Evolutionary conservation across 2,888 invertebrate genomes (phyloP), one percentile per base, ranked within the genome.

Genomic region (Netelia inedita): DNA sequence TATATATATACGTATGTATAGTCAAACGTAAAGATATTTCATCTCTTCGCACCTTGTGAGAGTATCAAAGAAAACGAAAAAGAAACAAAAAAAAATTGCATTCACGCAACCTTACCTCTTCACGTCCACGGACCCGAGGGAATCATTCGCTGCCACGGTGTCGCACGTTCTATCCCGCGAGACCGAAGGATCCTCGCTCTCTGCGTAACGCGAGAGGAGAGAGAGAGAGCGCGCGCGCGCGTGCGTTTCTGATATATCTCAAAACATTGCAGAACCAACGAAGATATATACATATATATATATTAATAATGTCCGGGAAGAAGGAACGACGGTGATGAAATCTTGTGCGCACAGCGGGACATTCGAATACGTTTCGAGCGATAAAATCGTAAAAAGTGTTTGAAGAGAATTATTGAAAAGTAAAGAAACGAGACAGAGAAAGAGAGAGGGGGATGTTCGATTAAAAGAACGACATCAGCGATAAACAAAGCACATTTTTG

Each of bases 221-320:
- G n/a, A n/a, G n/a, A n/a, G n/a, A n/a, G n/a, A n/a, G n/a, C n/a
- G 6, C 35, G 35, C 35, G 35, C 78, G 72, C 74, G 79, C 79
- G 79, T 79, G 79, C 82, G 74, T 71, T 63, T 65, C 10, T 73
- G 43, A 61, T 73, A 57, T 71, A 59, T 46, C 43, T 74, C 71
- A 83, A 83, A 76, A 83, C 75, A 83, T 74, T 74, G 61, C n/a
- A 41, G 35, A 35, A 23, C n/a, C 10, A 14, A 63, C 35, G 53
- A 57, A 11, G 19, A 8, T 41, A 50, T 10, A 68, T 63, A 46
- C 6, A 16, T 23, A 28, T n/a, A 50, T 11, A 19, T 2, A 23
- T 28, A 41, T 43, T 19, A 80, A 80, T 46, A 41, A 59, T 66
- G 73, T 41, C 28, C 41, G 46, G 43, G 35, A n/a, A 59, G 16